Evolutionary conservation across 2,888 invertebrate genomes (phyloP).

Genomic region (Plutella xylostella): DNA sequence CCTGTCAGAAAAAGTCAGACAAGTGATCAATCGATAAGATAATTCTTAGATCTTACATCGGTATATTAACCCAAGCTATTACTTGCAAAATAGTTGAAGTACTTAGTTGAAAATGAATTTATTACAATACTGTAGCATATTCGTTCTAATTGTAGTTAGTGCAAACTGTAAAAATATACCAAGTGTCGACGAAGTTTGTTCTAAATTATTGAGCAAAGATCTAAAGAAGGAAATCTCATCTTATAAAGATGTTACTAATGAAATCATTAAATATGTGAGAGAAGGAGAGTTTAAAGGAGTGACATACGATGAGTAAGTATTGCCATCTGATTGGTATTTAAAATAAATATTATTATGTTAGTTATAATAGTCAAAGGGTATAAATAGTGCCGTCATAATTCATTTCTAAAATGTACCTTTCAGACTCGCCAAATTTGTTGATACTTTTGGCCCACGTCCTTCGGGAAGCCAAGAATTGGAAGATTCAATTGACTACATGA

Average conservation of each 20-base stretch:
- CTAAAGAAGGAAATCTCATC: conserved; percentile 71
- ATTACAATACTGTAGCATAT: not conserved
- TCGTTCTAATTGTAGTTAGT: not conserved
- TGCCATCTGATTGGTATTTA: not conserved
- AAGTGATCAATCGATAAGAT: no score
- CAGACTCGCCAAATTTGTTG: conserved; percentile 54
- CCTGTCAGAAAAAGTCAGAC: no score
- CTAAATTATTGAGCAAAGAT: conserved; percentile 42
- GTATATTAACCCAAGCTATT: no score
- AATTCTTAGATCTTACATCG: no score
- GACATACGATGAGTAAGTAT: conserved; percentile 66
- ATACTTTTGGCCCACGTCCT: conserved; percentile 73
- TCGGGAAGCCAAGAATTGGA: conserved; percentile 74
- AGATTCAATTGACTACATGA: conserved; percentile 76
- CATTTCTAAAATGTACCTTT: conserved; percentile 15
- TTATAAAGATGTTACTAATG: conserved; percentile 58
- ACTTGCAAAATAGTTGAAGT: not conserved
- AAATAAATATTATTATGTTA: not conserved
- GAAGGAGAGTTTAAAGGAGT: conserved; percentile 65
- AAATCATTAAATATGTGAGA: conserved; percentile 62
- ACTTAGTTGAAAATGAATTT: not conserved
- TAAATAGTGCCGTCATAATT: not conserved
- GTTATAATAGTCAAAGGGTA: not conserved
- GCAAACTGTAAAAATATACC: conserved; percentile 19
- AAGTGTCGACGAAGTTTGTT: conserved; percentile 35